Conservation (phyloP, 1,140 invertebrate genomes). For the Gryon sp. region DNA sequence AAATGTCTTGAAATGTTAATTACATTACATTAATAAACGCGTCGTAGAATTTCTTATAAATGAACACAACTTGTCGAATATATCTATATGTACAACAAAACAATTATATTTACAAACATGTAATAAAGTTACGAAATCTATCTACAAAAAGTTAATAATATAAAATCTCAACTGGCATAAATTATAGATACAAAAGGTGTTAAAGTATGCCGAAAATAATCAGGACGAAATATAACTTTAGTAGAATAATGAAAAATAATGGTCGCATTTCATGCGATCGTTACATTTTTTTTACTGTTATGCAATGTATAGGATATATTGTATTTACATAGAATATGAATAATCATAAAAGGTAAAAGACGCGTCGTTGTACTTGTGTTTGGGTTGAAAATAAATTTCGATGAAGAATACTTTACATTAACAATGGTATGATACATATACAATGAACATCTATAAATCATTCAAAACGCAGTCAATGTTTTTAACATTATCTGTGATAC, state of each 20-base stretch:
- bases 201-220: background rate
- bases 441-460: slow-evolving; percentile 33
- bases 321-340: slow-evolving; percentile 18
- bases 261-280: slow-evolving; percentile 14
- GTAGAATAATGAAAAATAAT: slow-evolving; percentile 20
- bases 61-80: slow-evolving; percentile 6
- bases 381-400: slow-evolving; percentile 9
- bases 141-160: slow-evolving; percentile 15
- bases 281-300: slow-evolving; percentile 13
- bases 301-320: background rate
- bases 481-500: background rate
- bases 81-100: slow-evolving; percentile 23
- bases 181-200: slow-evolving; percentile 1
- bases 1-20: slow-evolving; percentile 17
- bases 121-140: no score
- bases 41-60: slow-evolving; percentile 12
- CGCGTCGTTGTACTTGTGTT: slow-evolving; percentile 23
- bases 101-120: slow-evolving; percentile 28
- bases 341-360: slow-evolving; percentile 16
- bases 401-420: slow-evolving; percentile 24
- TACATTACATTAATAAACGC: slow-evolving; percentile 13
- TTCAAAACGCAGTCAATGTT: slow-evolving; percentile 11
- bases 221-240: slow-evolving; percentile 2
- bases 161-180: slow-evolving; percentile 23
- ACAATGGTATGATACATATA: slow-evolving; percentile 43